Percentiles rank a stretch among this genome's conserved stretches.
Evolutionary conservation across 2,797 vertebrate species (phyloP).

Genomic region (Tangara arthus): DNA sequence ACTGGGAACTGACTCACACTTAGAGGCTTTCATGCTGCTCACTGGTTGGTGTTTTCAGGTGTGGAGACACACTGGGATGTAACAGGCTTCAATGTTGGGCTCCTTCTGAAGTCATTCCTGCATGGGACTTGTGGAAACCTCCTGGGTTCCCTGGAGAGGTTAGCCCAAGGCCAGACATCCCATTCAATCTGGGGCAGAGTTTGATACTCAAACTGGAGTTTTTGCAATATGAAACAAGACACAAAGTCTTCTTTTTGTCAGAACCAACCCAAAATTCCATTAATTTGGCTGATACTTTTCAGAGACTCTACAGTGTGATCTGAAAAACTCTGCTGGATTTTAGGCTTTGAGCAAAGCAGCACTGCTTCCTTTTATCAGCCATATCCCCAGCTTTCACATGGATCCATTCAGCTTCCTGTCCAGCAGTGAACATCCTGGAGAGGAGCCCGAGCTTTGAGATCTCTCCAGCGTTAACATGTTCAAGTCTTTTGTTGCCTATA

Average conservation of each 20-base stretch:
- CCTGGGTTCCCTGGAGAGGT: background rate
- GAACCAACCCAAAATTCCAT: background rate
- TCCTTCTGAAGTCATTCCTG: background rate
- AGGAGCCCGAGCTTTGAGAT: background rate
- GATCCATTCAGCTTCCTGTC: background rate
- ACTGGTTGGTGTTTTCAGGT: background rate
- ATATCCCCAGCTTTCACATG: background rate
- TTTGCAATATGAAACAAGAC: background rate
- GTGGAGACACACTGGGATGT: background rate
- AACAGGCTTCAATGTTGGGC: background rate
- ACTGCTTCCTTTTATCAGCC: background rate
- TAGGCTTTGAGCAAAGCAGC: background rate
- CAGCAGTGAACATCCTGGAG: background rate
- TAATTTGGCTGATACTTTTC: background rate
- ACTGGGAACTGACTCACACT: background rate
- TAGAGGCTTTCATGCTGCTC: background rate
- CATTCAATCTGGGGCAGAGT: background rate
- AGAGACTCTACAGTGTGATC: background rate
- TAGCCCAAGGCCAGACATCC: background rate
- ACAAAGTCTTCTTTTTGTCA: background rate
- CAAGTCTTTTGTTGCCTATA: background rate
- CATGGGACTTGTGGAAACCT: background rate
- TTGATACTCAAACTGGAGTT: background rate
- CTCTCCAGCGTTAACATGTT: background rate
- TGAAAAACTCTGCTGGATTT: background rate